These are phyloP conservation scores for Hydrolagus colliei DNA, from an alignment of 2,797 vertebrate genomes.

Conservation along the genomic window DNA sequence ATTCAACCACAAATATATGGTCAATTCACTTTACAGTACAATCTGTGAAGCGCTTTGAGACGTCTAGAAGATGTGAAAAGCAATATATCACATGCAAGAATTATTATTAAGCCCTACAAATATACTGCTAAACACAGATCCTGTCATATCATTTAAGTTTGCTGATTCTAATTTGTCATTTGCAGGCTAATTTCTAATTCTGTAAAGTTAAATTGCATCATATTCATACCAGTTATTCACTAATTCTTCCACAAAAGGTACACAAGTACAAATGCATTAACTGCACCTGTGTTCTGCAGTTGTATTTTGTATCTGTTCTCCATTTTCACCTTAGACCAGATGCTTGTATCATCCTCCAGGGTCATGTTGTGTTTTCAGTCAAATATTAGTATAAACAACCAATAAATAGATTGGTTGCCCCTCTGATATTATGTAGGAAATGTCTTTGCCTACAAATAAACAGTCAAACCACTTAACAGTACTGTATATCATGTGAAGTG, in stretches of 20 bases:
- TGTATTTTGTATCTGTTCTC: not conserved
- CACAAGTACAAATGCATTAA: too few species aligned
- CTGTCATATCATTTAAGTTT: not conserved
- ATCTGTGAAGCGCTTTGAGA: too few species aligned
- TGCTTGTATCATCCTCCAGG: not conserved
- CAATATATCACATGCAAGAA: not conserved
- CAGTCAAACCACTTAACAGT: too few species aligned
- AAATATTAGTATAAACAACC: not conserved
- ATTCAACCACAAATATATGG: too few species aligned
- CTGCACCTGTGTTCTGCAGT: not conserved
- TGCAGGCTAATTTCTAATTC: not conserved
- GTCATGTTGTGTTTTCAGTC: not conserved
- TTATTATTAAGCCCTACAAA: not conserved
- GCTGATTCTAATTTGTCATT: not conserved
- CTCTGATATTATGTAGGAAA: not conserved
- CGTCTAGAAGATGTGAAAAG: too few species aligned
- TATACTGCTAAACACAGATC: not conserved
- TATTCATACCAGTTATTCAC: not conserved
- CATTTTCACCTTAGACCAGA: not conserved
- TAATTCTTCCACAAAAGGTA: not conserved
- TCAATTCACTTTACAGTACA: too few species aligned
- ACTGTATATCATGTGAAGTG: too few species aligned
- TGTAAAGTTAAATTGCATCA: not conserved
- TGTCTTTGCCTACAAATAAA: not conserved
- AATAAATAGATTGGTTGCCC: not conserved